Conservation (phyloP, 1,140 invertebrate species). For the Neodiprion virginianus region DNA sequence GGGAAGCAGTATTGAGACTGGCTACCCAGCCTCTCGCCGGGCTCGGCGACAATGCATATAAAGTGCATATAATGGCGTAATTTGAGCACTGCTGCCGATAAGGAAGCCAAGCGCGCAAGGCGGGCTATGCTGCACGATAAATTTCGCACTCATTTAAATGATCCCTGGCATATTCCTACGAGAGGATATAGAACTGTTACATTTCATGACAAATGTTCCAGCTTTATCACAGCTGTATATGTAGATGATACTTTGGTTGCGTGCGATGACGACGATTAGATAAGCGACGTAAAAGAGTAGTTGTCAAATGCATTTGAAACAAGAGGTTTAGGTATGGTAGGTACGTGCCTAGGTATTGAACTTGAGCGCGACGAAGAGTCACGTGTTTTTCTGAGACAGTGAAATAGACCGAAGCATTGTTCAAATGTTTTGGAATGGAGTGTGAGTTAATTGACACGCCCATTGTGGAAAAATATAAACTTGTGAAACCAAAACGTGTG, state of each 20-base stretch:
- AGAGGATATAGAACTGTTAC: no score
- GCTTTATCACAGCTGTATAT: conserved; percentile 8
- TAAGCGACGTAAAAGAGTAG: conserved; percentile 15
- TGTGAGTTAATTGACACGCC: conserved; percentile 14
- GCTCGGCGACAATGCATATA: no score
- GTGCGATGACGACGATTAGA: conserved; percentile 9
- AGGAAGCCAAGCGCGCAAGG: no score
- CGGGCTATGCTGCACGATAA: no score
- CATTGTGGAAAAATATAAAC: background rate
- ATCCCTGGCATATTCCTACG: no score
- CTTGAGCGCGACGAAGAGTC: background rate
- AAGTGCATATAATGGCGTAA: no score
- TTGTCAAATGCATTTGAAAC: conserved; percentile 22
- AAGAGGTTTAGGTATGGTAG: conserved; percentile 21
- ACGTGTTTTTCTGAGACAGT: background rate
- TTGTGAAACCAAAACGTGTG: background rate
- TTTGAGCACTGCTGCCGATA: no score
- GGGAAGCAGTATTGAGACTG: no score
- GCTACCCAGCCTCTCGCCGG: no score
- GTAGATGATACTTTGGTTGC: conserved; percentile 28
- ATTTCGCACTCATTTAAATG: no score
- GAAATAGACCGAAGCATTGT: background rate
- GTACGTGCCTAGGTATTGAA: conserved; percentile 17
- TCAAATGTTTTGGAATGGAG: conserved; percentile 15
- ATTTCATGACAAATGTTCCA: no score